These are phyloP conservation scores for Nyctalus aviator DNA, from an alignment of 2,797 vertebrate species.

Conservation along the genomic window DNA sequence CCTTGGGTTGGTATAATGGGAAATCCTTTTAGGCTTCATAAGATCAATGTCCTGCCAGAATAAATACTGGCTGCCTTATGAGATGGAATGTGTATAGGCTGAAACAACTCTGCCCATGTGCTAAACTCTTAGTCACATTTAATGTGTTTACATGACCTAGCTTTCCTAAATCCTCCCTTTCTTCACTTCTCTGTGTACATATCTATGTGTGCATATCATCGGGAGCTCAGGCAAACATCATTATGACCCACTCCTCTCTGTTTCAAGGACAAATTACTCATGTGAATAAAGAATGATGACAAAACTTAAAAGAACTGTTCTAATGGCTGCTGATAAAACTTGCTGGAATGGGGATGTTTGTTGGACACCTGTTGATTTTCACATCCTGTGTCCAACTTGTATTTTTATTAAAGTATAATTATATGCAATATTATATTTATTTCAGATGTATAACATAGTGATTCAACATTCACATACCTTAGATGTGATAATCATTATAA, in stretches of 20 bases:
- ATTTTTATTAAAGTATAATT: neutral
- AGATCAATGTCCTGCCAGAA: neutral
- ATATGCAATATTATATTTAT: neutral
- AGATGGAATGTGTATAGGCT: neutral
- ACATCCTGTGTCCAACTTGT: neutral
- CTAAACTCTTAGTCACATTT: neutral
- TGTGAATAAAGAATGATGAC: constrained; percentile 51
- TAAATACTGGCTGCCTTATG: neutral
- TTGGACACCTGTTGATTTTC: constrained; percentile 67
- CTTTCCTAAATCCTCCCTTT: neutral
- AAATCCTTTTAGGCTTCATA: neutral
- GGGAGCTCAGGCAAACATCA: constrained; percentile 28
- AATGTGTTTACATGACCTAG: neutral
- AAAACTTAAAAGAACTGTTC: constrained; percentile 35
- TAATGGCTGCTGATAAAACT: neutral
- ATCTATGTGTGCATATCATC: neutral
- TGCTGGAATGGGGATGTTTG: neutral
- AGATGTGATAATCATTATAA: neutral
- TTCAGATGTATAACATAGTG: neutral
- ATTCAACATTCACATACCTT: neutral
- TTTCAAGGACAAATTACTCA: constrained; percentile 50
- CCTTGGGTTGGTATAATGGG: neutral
- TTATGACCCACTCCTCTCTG: neutral
- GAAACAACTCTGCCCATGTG: neutral
- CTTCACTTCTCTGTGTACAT: neutral